Conservation (phyloP, 2,797 vertebrate genomes). For the Iguana delicatissima region DNA sequence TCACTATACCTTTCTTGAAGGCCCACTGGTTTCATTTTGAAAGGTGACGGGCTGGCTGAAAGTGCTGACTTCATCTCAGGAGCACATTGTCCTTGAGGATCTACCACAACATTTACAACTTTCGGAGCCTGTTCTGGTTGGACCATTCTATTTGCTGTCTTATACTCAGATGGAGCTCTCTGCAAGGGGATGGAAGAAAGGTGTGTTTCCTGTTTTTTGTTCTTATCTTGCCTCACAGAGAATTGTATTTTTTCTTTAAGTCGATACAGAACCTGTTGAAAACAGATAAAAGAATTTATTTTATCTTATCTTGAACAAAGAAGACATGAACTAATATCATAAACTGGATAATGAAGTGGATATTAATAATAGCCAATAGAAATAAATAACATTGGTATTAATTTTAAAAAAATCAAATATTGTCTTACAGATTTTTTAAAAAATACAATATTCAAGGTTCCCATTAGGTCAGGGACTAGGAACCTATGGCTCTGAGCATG, state of each 20-base stretch:
- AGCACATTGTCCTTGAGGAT: conserved; percentile 78
- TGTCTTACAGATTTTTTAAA: conserved; percentile 31
- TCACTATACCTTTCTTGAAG: conserved; percentile 92
- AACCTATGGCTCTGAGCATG: too few species aligned
- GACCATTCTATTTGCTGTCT: conserved; percentile 89
- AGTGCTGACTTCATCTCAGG: conserved; percentile 85
- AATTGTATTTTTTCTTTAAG: conserved; percentile 91
- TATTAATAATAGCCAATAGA: conserved; percentile 14
- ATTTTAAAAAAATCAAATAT: conserved; percentile 48
- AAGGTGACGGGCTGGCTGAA: conserved; percentile 88
- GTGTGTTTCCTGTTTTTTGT: conserved; percentile 85
- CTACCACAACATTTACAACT: conserved; percentile 80
- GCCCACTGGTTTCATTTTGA: conserved; percentile 95
- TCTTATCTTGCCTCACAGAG: conserved; percentile 89
- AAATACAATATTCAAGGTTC: conserved; percentile 43
- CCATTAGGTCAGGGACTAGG: conserved; percentile 17
- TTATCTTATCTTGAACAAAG: conserved; percentile 45
- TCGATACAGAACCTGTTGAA: conserved; percentile 90
- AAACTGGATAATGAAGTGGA: neutral
- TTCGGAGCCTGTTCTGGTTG: conserved; percentile 86
- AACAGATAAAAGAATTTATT: conserved; percentile 62
- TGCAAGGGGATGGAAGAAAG: conserved; percentile 82
- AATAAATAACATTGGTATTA: neutral
- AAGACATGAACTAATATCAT: conserved; percentile 17
- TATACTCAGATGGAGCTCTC: conserved; percentile 79